Evolutionary conservation across 2,888 invertebrate genomes (phyloP).

Genomic region (Eupithecia vulgata): DNA sequence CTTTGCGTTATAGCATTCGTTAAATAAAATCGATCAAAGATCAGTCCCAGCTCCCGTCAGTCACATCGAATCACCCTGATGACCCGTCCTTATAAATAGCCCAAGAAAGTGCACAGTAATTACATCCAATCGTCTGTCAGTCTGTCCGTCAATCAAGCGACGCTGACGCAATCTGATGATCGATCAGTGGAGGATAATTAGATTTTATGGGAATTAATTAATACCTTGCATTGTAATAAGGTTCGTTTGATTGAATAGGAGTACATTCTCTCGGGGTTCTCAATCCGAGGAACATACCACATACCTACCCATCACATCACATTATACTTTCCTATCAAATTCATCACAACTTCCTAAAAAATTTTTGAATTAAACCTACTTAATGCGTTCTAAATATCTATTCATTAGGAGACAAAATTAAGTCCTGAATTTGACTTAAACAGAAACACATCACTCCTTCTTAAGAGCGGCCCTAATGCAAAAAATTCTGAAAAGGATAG

Average conservation of each 20-base stretch:
- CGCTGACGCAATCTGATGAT: slow-evolving; percentile 62
- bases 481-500: too few relatives aligned
- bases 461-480: too few relatives aligned
- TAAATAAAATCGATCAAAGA: slow-evolving; percentile 3
- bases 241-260: slow-evolving; percentile 5
- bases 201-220: slow-evolving; percentile 51
- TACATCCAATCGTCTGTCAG: slow-evolving; percentile 79
- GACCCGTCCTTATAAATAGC: slow-evolving; percentile 19
- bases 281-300: not conserved
- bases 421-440: too few relatives aligned
- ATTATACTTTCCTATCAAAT: too few relatives aligned
- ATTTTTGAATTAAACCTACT: too few relatives aligned
- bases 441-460: too few relatives aligned
- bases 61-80: slow-evolving; percentile 24
- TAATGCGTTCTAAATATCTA: too few relatives aligned
- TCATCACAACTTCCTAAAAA: too few relatives aligned
- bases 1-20: not conserved
- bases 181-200: slow-evolving; percentile 53
- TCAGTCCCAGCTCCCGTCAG: slow-evolving; percentile 4
- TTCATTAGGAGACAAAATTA: too few relatives aligned
- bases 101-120: slow-evolving; percentile 78
- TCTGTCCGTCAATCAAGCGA: slow-evolving; percentile 73
- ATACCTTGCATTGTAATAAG: slow-evolving; percentile 17
- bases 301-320: not conserved
- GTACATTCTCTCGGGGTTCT: not conserved